Conservation (phyloP, 2,888 invertebrate species). For the Scaptomyza cyrtandrae region DNA sequence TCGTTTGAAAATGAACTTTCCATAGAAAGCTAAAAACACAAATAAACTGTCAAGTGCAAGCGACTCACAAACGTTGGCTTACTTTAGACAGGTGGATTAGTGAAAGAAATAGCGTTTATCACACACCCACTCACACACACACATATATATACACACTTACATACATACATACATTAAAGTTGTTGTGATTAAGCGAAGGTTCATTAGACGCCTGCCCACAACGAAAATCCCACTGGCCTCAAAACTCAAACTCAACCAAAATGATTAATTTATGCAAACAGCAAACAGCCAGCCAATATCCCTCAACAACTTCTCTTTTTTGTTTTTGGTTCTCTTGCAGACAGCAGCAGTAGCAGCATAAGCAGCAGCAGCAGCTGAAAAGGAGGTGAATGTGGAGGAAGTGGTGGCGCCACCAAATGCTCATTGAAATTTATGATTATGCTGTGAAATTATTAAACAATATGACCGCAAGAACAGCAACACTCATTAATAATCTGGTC, state of each 20-base stretch:
- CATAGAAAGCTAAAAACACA: neutral
- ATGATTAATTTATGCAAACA: conserved; percentile 66
- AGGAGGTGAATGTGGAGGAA: neutral
- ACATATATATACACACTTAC: no score
- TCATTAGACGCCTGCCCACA: conserved; percentile 21
- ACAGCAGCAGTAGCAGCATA: conserved; percentile 14
- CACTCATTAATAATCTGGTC: conserved; percentile 60
- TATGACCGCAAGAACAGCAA: conserved; percentile 66
- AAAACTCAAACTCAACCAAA: conserved; percentile 7
- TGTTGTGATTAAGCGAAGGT: neutral
- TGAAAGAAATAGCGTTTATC: neutral
- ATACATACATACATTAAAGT: no score
- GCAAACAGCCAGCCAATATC: conserved; percentile 23
- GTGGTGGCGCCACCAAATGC: conserved; percentile 53
- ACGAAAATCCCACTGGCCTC: conserved; percentile 6
- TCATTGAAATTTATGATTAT: conserved; percentile 78
- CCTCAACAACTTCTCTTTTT: conserved; percentile 6
- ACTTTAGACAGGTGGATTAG: conserved; percentile 12
- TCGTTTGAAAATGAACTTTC: no score
- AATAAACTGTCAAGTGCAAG: conserved; percentile 6
- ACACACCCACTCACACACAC: neutral
- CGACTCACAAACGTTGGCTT: neutral
- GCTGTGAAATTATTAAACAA: conserved; percentile 77
- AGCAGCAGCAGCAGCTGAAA: neutral
- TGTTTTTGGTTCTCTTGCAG: conserved; percentile 47